Evolutionary conservation across 1,140 invertebrate genomes (phyloP).

Genomic region (Camponotus floridanus): DNA sequence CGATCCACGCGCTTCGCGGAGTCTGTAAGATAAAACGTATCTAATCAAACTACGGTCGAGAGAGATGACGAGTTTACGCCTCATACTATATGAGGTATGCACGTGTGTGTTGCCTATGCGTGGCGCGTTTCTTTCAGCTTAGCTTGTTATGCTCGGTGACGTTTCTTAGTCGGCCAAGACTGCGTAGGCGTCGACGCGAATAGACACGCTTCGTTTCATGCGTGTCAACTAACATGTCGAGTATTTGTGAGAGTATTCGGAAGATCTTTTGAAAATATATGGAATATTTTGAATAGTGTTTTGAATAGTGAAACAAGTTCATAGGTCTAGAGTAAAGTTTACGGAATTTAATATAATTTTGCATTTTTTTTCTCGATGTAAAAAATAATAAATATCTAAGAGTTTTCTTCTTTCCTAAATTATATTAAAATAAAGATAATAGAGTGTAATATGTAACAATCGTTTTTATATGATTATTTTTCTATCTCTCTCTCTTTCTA

Average conservation of each 20-base stretch:
- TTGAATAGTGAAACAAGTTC: background rate
- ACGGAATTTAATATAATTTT: background rate
- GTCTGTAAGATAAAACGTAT: conserved; percentile 76
- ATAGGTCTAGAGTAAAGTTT: background rate
- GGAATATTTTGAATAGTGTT: background rate
- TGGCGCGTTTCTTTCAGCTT: background rate
- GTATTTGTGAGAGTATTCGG: background rate
- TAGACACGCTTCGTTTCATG: background rate
- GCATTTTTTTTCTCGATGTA: too few species aligned
- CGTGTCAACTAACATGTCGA: background rate
- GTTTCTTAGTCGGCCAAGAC: conserved; percentile 8
- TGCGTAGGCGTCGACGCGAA: background rate
- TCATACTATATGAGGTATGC: too few species aligned
- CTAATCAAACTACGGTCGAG: conserved; percentile 63
- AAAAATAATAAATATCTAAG: background rate
- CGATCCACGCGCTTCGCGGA: conserved; percentile 4
- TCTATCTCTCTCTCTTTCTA: too few species aligned
- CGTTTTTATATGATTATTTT: too few species aligned
- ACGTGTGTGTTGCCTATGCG: background rate
- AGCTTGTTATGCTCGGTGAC: background rate
- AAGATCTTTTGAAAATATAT: background rate
- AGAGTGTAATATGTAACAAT: too few species aligned
- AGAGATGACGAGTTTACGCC: background rate
- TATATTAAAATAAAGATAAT: background rate
- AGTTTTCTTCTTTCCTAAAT: background rate